Evolutionary conservation across 2,888 invertebrate genomes (phyloP).

Genomic region (Drosophila macrothrix): DNA sequence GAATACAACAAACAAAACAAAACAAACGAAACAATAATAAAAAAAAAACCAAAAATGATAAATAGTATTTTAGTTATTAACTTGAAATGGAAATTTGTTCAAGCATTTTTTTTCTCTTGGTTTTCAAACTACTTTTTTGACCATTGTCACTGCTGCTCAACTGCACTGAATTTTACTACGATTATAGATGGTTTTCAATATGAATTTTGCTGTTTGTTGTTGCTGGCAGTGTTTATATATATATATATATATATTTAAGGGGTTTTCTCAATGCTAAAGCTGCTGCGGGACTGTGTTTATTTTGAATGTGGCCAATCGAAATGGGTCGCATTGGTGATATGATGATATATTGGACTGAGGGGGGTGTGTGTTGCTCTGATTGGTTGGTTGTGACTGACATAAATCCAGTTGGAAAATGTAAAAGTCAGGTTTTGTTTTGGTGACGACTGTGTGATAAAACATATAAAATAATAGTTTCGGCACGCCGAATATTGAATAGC

Average conservation of each 20-base stretch:
- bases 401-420: constrained; percentile 6
- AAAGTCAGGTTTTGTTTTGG: background rate
- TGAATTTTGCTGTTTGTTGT: constrained; percentile 40
- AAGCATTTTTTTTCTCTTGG: constrained; percentile 29
- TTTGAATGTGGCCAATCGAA: constrained; percentile 25
- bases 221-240: constrained; percentile 37
- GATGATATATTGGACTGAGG: background rate
- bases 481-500: constrained; percentile 18
- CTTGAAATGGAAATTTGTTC: constrained; percentile 42
- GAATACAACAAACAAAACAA: constrained; percentile 23
- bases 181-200: constrained; percentile 21
- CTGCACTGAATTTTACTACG: constrained; percentile 59
- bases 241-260: background rate
- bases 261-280: constrained; percentile 17
- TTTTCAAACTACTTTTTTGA: constrained; percentile 53
- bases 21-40: constrained; percentile 9
- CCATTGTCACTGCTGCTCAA: constrained; percentile 76
- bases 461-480: constrained; percentile 7
- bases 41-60: background rate
- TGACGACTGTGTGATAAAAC: constrained; percentile 6
- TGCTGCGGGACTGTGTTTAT: constrained; percentile 17
- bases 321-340: constrained; percentile 2
- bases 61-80: constrained; percentile 20
- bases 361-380: background rate
- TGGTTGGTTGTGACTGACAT: constrained; percentile 6